A percentile compares a stretch with the other conserved stretches of the same genome.
These are phyloP conservation scores for Elachura formosa DNA, from an alignment of 2,113 vertebrate genomes.

Conservation along the genomic window DNA sequence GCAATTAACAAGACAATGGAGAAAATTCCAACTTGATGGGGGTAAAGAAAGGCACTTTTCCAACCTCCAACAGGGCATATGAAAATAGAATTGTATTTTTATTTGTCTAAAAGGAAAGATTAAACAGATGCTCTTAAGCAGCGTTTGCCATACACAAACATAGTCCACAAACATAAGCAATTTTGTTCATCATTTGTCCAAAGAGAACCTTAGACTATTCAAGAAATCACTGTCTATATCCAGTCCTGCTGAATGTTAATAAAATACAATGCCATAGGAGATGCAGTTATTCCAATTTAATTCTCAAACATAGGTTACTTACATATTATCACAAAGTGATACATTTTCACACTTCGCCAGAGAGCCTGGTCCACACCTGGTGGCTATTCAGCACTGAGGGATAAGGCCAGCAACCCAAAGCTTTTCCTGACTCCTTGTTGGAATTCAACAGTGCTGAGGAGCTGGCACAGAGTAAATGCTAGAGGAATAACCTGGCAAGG, in stretches of 20 bases:
- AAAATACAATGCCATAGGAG: background rate
- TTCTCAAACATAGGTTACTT: background rate
- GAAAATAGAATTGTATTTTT: background rate
- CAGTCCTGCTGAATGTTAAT: background rate
- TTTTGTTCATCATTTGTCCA: background rate
- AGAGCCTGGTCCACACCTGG: fast-evolving
- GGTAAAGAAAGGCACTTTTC: too few relatives aligned
- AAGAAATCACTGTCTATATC: background rate
- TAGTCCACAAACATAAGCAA: background rate
- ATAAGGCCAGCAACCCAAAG: background rate
- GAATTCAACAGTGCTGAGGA: background rate
- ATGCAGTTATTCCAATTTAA: background rate
- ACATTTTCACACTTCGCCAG: background rate
- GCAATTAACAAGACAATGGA: too few relatives aligned
- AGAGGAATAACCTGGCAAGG: background rate
- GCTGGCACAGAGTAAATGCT: background rate
- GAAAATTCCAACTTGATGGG: too few relatives aligned
- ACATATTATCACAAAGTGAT: background rate
- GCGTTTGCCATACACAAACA: background rate
- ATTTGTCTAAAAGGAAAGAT: background rate
- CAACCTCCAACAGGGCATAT: too few relatives aligned
- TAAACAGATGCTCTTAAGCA: background rate
- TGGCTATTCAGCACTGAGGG: background rate
- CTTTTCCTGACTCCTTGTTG: background rate
- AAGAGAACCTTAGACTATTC: background rate